These are phyloP conservation scores for Colletes collaris DNA, from an alignment of 2,888 invertebrate genomes.

Conservation along the genomic window DNA sequence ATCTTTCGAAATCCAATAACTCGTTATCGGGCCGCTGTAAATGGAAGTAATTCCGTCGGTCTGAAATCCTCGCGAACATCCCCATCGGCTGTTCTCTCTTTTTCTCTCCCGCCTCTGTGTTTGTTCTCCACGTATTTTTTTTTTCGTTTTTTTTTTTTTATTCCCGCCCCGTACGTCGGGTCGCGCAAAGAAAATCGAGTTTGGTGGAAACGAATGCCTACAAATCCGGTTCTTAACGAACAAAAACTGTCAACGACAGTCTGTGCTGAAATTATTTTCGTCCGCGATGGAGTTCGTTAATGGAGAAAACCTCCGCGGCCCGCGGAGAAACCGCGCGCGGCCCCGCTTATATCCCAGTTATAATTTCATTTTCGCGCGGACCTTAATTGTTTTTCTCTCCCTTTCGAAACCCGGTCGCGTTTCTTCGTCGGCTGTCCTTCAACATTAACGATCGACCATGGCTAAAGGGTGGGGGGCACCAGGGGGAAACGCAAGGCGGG, in stretches of 20 bases:
- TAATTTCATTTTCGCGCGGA: conserved; percentile 51
- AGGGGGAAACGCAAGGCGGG: not conserved
- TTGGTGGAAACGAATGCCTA: conserved; percentile 67
- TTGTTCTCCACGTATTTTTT: conserved; percentile 12
- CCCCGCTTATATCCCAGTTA: conserved; percentile 32
- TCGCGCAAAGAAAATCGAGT: conserved; percentile 68
- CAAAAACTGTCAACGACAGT: conserved; percentile 67
- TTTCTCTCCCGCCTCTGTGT: conserved; percentile 3
- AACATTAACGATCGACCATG: conserved; percentile 12
- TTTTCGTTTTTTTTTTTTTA: too few relatives aligned
- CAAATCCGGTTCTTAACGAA: conserved; percentile 68
- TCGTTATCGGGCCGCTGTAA: conserved; percentile 67
- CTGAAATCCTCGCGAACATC: conserved; percentile 62
- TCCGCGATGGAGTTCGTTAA: conserved; percentile 55
- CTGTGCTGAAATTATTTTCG: conserved; percentile 63
- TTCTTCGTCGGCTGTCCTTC: not conserved
- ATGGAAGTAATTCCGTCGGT: conserved; percentile 68
- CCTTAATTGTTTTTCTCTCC: conserved; percentile 43
- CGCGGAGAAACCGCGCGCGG: conserved; percentile 13
- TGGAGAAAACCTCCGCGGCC: conserved; percentile 19
- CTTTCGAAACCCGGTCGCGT: not conserved
- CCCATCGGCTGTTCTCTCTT: conserved; percentile 37
- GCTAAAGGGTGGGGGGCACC: not conserved
- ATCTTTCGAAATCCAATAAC: conserved; percentile 70
- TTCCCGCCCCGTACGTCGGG: conserved; percentile 10